phyloP scores from a whole-genome alignment of 2,888 invertebrate genomes.

The Spicauda simplicius region DNA sequence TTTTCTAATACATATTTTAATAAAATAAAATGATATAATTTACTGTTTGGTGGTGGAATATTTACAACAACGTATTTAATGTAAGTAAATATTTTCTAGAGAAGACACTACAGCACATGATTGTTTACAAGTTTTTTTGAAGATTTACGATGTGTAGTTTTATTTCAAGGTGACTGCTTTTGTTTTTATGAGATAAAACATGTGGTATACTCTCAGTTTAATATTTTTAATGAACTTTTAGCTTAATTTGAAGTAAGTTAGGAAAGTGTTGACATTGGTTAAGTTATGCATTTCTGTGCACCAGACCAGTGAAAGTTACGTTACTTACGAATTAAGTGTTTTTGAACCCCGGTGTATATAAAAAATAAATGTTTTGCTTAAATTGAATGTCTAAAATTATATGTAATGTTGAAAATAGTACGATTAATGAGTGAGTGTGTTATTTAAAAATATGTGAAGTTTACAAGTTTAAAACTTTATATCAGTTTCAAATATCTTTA shows the following conservation, averaged over 20 bases:
- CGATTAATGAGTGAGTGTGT: too few species aligned
- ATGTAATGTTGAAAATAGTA: background rate
- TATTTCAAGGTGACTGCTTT: slow-evolving; percentile 38
- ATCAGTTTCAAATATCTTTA: too few species aligned
- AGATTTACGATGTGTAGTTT: slow-evolving; percentile 37
- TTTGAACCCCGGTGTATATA: background rate
- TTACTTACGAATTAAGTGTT: slow-evolving; percentile 8
- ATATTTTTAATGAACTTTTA: slow-evolving; percentile 13
- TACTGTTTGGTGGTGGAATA: slow-evolving; percentile 20
- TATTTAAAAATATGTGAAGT: too few species aligned
- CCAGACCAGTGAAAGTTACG: slow-evolving; percentile 22
- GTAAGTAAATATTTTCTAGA: slow-evolving; percentile 43
- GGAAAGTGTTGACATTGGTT: slow-evolving; percentile 13
- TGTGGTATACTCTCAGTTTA: background rate
- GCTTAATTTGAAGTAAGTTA: slow-evolving; percentile 8
- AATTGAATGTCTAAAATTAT: background rate
- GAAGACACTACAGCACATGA: slow-evolving; percentile 30
- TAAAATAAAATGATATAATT: slow-evolving; percentile 40
- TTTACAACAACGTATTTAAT: slow-evolving; percentile 30
- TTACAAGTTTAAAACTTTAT: too few species aligned
- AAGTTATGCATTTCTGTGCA: slow-evolving; percentile 18
- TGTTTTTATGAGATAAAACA: slow-evolving; percentile 35
- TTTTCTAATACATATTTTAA: slow-evolving; percentile 12
- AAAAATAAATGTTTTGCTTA: background rate
- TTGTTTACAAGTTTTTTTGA: slow-evolving; percentile 46